A percentile compares a stretch with the other conserved stretches of the same genome.
phyloP scores from a whole-genome alignment of 2,113 vertebrate genomes.

The Peromyscus polionotus region DNA sequence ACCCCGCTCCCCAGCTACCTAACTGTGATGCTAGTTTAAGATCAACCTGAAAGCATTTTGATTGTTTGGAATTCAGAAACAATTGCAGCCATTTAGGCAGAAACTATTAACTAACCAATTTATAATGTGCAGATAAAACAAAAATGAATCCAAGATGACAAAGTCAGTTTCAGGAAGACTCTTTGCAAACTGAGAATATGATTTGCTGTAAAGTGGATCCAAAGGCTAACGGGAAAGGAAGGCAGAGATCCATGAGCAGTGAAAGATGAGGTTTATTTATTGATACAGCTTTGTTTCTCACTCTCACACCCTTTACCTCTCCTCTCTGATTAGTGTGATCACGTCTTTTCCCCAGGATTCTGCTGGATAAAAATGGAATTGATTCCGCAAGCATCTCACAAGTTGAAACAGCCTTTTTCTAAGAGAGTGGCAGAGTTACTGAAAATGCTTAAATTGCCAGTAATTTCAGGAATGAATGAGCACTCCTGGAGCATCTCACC shows the following conservation, averaged over 20 bases:
- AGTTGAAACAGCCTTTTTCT: conserved; percentile 63
- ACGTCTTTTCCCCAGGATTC: background rate
- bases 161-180: background rate
- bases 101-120: conserved; percentile 2
- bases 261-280: background rate
- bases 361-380: conserved; percentile 36
- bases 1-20: background rate
- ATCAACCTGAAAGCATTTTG: background rate
- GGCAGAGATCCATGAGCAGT: background rate
- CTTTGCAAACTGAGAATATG: background rate
- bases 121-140: conserved; percentile 6
- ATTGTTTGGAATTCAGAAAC: conserved; percentile 39
- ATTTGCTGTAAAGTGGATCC: conserved; percentile 3
- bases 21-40: background rate
- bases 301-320: conserved; percentile 16
- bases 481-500: background rate
- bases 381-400: conserved; percentile 47
- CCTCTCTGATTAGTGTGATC: background rate
- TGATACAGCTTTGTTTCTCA: background rate
- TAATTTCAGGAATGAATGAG: conserved; percentile 55
- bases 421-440: conserved; percentile 42
- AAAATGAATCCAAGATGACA: conserved; percentile 35
- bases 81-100: conserved; percentile 16
- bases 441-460: conserved; percentile 68
- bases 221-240: conserved; percentile 20